Conservation (phyloP, 2,888 invertebrate genomes). For the Patella caerulea region DNA sequence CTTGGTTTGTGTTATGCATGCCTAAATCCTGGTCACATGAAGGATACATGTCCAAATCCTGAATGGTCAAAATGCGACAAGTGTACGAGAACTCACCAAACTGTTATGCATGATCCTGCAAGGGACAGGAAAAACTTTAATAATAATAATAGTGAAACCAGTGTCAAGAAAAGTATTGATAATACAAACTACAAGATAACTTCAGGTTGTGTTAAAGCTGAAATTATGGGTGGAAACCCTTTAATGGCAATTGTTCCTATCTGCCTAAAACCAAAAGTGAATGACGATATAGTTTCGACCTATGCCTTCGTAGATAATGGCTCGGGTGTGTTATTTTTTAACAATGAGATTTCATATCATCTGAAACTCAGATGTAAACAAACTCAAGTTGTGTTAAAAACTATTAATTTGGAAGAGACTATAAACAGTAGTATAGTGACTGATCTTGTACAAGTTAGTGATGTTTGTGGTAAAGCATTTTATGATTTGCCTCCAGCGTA, state of each 20-base stretch:
- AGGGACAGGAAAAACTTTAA: too few relatives aligned
- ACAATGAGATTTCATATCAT: too few relatives aligned
- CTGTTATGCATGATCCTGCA: too few relatives aligned
- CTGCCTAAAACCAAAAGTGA: neutral
- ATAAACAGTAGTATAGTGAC: neutral
- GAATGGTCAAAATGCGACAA: too few relatives aligned
- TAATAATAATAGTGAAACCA: too few relatives aligned
- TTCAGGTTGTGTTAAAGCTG: slow-evolving; percentile 1
- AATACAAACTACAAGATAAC: neutral
- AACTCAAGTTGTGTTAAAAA: neutral
- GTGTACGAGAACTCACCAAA: too few relatives aligned
- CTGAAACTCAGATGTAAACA: neutral
- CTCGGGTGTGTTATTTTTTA: neutral
- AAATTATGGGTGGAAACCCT: neutral
- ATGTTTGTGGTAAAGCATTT: neutral
- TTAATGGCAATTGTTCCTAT: slow-evolving; percentile 5
- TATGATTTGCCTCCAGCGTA: neutral
- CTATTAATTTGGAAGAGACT: neutral
- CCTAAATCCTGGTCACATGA: neutral
- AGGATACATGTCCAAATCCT: neutral
- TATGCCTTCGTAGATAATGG: slow-evolving; percentile 1
- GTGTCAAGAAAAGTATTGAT: neutral
- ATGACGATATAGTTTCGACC: neutral
- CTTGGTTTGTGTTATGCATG: neutral
- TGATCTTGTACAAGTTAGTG: neutral